These are phyloP conservation scores for Dendrocopos noguchii DNA, from an alignment of 2,113 vertebrate genomes.

Conservation along the genomic window DNA sequence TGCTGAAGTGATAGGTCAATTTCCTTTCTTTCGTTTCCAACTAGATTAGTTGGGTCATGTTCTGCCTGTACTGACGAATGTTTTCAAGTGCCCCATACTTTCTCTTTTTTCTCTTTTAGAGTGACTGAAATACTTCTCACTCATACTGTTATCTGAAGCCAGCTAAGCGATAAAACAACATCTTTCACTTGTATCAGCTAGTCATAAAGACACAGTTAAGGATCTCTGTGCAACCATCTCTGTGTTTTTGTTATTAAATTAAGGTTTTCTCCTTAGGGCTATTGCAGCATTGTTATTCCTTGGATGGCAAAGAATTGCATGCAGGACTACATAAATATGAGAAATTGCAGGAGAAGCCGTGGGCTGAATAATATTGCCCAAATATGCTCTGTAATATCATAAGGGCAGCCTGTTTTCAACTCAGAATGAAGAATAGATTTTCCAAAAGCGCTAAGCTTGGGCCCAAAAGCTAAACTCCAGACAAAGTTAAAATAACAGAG, in stretches of 20 bases:
- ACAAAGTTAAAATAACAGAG: slow-evolving; percentile 23
- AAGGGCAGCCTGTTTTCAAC: not conserved
- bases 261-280: slow-evolving; percentile 8
- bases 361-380: not conserved
- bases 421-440: not conserved
- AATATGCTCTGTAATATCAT: not conserved
- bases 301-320: not conserved
- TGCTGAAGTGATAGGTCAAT: not conserved
- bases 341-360: not conserved
- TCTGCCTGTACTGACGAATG: not conserved
- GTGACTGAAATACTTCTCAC: not conserved
- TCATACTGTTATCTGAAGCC: not conserved
- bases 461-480: not conserved
- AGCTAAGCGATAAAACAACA: not conserved
- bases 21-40: not conserved
- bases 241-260: slow-evolving; percentile 40
- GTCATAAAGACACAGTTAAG: not conserved
- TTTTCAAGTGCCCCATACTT: not conserved
- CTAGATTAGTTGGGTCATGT: not conserved
- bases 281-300: not conserved
- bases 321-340: not conserved
- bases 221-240: not conserved
- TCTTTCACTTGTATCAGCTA: not conserved
- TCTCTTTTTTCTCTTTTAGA: not conserved
- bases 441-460: not conserved